phyloP scores from a whole-genome alignment of 2,888 invertebrate species.

The Drosophila nr. perissopoda region DNA sequence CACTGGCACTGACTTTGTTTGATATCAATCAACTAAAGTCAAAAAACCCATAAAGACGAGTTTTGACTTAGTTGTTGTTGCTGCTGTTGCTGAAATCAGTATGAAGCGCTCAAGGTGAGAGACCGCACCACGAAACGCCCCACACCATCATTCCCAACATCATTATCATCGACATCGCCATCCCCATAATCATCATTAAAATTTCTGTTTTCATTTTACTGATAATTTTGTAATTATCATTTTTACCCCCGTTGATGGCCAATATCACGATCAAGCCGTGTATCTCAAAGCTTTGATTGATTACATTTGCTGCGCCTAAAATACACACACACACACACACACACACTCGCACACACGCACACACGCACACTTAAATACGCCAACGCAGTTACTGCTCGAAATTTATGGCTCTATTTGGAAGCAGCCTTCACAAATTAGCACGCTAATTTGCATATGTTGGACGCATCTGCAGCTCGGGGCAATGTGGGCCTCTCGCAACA shows the following conservation, averaged over 20 bases:
- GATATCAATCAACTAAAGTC: conserved; percentile 38
- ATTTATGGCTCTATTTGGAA: conserved; percentile 69
- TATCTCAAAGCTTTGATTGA: conserved; percentile 50
- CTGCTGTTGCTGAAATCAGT: conserved; percentile 61
- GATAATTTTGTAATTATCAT: conserved; percentile 71
- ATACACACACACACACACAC: conserved; percentile 3
- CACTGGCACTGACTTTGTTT: conserved; percentile 54
- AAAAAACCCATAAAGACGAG: conserved; percentile 46
- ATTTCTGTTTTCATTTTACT: conserved; percentile 50
- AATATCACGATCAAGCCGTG: conserved; percentile 30
- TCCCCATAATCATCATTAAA: conserved; percentile 40
- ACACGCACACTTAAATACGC: conserved; percentile 3
- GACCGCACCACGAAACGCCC: conserved; percentile 75
- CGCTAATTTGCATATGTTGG: conserved; percentile 62
- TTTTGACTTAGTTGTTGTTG: conserved; percentile 31
- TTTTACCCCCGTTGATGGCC: conserved; percentile 53
- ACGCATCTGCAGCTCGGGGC: conserved; percentile 30
- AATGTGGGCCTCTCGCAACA: background rate
- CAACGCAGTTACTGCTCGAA: conserved; percentile 18
- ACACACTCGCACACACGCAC: background rate
- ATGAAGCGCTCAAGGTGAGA: conserved; percentile 73
- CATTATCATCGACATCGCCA: conserved; percentile 23
- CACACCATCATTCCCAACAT: conserved; percentile 5
- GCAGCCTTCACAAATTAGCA: conserved; percentile 67
- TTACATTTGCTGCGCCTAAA: conserved; percentile 20